phyloP scores from a whole-genome alignment of 2,888 invertebrate genomes.

The Eucera pruinosa region DNA sequence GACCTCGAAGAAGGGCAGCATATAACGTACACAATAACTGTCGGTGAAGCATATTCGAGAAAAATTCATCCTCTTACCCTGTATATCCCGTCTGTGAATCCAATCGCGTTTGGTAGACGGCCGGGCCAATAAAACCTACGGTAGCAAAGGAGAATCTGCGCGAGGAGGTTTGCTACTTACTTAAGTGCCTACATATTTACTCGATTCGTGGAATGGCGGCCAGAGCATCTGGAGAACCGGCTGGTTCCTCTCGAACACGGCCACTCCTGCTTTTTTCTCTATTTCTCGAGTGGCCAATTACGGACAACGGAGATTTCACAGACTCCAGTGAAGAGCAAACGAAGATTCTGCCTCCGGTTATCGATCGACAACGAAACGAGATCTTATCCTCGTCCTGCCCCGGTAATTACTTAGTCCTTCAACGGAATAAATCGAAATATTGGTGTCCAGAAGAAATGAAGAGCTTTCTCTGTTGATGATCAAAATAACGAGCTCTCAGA shows the following conservation, averaged over 20 bases:
- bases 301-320: conserved; percentile 51
- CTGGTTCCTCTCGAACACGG: conserved; percentile 24
- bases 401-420: conserved; percentile 7
- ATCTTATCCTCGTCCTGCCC: neutral
- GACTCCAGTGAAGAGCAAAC: conserved; percentile 31
- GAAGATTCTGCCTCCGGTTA: conserved; percentile 25
- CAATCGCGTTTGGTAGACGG: conserved; percentile 15
- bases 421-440: conserved; percentile 13
- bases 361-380: conserved; percentile 36
- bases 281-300: conserved; percentile 69
- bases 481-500: neutral
- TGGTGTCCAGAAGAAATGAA: neutral
- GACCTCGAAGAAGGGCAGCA: conserved; percentile 5
- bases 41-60: conserved; percentile 19
- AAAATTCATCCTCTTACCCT: conserved; percentile 14
- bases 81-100: conserved; percentile 2
- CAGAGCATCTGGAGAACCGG: conserved; percentile 34
- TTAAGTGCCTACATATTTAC: conserved; percentile 59
- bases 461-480: neutral
- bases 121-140: conserved; percentile 9
- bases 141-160: conserved; percentile 13
- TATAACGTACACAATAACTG: conserved; percentile 36
- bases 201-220: conserved; percentile 25
- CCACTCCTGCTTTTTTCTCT: conserved; percentile 26
- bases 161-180: conserved; percentile 40